phyloP scores from a whole-genome alignment of 2,888 invertebrate species.

The Apoda limacodes region DNA sequence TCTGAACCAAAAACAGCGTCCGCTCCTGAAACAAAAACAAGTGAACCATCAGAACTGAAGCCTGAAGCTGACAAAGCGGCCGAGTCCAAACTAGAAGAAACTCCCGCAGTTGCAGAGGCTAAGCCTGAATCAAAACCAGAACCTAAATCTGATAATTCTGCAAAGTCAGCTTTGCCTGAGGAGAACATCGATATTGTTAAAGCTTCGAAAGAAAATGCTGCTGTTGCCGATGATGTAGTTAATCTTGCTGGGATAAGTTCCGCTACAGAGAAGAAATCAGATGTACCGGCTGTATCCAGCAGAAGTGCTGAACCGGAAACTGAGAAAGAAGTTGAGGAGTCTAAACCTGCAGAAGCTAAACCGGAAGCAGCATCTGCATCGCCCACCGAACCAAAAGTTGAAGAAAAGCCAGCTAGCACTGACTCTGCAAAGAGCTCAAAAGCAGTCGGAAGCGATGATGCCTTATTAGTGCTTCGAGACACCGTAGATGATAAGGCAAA shows the following conservation, averaged over 20 bases:
- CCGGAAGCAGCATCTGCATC: conserved; percentile 16
- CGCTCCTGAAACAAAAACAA: conserved; percentile 25
- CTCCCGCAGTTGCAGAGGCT: conserved; percentile 23
- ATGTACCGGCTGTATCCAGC: conserved; percentile 34
- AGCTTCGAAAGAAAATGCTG: conserved; percentile 37
- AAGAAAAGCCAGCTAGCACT: conserved; percentile 23
- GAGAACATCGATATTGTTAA: conserved; percentile 40
- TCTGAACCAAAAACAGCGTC: conserved; percentile 25
- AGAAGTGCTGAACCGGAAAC: conserved; percentile 44
- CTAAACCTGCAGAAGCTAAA: conserved; percentile 17
- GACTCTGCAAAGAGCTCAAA: conserved; percentile 19
- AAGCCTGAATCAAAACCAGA: conserved; percentile 24
- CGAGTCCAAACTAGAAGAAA: conserved; percentile 31
- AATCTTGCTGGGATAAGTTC: conserved; percentile 36
- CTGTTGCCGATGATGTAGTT: conserved; percentile 45
- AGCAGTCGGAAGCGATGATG: conserved; percentile 22
- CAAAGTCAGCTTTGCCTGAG: conserved; percentile 33
- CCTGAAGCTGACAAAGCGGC: conserved; percentile 17
- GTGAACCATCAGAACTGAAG: conserved; percentile 16
- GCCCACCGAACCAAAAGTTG: conserved; percentile 17
- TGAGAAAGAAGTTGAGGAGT: conserved; percentile 33
- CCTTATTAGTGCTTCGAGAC: conserved; percentile 45
- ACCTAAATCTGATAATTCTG: conserved; percentile 23
- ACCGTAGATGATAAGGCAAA: conserved; percentile 42
- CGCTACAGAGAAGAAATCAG: conserved; percentile 41